phyloP scores from a whole-genome alignment of 2,113 vertebrate species.

The Plecotus auritus region DNA sequence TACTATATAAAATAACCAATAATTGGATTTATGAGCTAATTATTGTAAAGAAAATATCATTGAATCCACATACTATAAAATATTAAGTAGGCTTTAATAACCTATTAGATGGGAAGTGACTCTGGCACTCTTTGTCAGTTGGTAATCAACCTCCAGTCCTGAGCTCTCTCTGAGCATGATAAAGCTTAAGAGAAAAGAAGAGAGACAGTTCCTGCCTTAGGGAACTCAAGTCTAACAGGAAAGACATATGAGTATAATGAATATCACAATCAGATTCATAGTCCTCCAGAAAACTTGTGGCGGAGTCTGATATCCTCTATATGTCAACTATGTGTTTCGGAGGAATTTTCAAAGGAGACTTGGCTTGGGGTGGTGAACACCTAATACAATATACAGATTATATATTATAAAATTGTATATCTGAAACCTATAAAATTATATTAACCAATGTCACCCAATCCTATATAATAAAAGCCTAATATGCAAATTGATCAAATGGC shows the following conservation, averaged over 20 bases:
- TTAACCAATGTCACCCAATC: background rate
- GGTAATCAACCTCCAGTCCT: background rate
- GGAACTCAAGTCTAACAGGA: background rate
- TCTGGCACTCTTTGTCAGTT: background rate
- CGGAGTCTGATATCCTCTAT: background rate
- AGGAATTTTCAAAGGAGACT: conserved; percentile 32
- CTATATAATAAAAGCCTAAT: too few relatives aligned
- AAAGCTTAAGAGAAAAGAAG: conserved; percentile 12
- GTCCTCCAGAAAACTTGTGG: background rate
- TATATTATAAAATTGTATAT: background rate
- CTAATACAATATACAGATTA: background rate
- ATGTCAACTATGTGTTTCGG: conserved; percentile 27
- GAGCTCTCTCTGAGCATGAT: background rate
- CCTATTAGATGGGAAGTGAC: conserved; percentile 24
- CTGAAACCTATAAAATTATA: background rate
- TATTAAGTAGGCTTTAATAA: conserved; percentile 45
- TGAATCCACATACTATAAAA: conserved; percentile 44
- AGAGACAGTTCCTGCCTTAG: background rate
- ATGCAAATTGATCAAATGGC: too few relatives aligned
- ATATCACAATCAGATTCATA: background rate
- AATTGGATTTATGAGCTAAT: conserved; percentile 46
- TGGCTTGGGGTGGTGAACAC: background rate
- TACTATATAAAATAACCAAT: conserved; percentile 30
- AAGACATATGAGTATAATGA: background rate
- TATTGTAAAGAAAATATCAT: conserved; percentile 21